Base-by-base conservation (phyloP, 2,888 invertebrate genomes). In the Ophion ventricosus region DNA sequence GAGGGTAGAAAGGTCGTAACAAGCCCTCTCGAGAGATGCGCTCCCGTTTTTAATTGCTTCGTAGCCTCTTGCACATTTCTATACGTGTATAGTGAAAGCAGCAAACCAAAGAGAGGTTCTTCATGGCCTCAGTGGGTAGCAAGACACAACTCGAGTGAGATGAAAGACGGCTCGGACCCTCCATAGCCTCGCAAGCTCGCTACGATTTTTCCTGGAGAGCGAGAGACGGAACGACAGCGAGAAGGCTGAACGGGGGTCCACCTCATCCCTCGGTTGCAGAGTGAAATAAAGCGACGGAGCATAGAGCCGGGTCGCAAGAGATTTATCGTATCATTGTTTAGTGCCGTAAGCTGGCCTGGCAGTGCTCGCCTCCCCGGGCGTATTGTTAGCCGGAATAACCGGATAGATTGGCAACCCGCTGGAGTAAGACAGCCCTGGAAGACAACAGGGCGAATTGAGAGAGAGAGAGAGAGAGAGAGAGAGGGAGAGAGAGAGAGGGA, bases 261-360 rank as follows among this genome's bases (percentile, higher is more conserved):
- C 35, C 35, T 7, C n/a, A n/a, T n/a, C 35, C 35, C 35, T 35
- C 35, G 35, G 35, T 40, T 66, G 40, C 49, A 76, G 82, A 82
- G 85, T 85, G 82, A 87, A 88, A 88, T 87, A 88, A 88, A 87
- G 85, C 87, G 87, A 87, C 87, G 85, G 87, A 86, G 86, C 78
- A 84, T 84, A 85, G 86, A 85, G 87, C 79, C 82, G 87, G 77
- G 84, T 83, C 83, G 67, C 76, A 76, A 79, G 86, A 92, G 92
- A 92, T 92, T 92, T 92, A 92, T 92, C 91, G 92, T 89, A 90
- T 89, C 91, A 90, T 91, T 92, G 92, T 92, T 92, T 91, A 88
- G 90, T 89, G 88, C 88, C 86, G 89, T 87, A 88, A 89, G 88
- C 88, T 88, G 88, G 84, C 86, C 79, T 72, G 87, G 87, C 88